Evolutionary conservation across 2,797 vertebrate genomes (phyloP), one percentile per base, ranked within the genome.

Genomic region (Delichon dasypus): DNA sequence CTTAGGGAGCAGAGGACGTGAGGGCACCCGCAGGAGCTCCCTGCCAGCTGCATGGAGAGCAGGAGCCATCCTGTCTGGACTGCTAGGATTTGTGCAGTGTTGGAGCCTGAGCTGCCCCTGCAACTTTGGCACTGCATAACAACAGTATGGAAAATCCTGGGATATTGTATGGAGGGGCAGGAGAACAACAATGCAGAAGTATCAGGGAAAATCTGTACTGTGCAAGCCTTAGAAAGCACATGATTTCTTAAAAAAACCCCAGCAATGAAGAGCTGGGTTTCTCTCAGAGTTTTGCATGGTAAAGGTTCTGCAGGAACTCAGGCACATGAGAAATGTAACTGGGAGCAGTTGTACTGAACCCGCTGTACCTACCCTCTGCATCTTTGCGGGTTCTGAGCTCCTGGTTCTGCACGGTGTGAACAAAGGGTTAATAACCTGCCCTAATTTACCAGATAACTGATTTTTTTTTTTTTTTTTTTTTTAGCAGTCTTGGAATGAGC

Each of bases 41-140:
- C 75, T 67, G 88, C 77, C 90, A 88, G 86, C 81, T 76, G 78
- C 45, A 5, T 1, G 17, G 71, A 38, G 40, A 80, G 53, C 84
- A 82, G 88, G 86, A 90, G 78, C 72, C 93, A 58, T 73, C 55
- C 67, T 84, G 74, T 92, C 87, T 61, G 10, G 29, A 58, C 90
- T 58, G 34, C 54, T 50, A 6, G 61, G 44, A 79, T 45, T 60
- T 32, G 51, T 61, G 47, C 65, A 55, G 0, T 10, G 54, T 62
- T 67, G 66, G 34, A 55, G 53, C 0, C 0, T 16, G 65, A 94
- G 36, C 61, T 76, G 75, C 60, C 60, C 27, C 57, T 7, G 29
- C 1, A 6, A 27, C 79, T 64, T 70, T 71, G 82, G 81, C 42
- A 12, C 67, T 17, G 18, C 5, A 0, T 12, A 15, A 40, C 21